Base-by-base conservation (phyloP, 2,113 vertebrate genomes). In the Hemiprocne comata region DNA sequence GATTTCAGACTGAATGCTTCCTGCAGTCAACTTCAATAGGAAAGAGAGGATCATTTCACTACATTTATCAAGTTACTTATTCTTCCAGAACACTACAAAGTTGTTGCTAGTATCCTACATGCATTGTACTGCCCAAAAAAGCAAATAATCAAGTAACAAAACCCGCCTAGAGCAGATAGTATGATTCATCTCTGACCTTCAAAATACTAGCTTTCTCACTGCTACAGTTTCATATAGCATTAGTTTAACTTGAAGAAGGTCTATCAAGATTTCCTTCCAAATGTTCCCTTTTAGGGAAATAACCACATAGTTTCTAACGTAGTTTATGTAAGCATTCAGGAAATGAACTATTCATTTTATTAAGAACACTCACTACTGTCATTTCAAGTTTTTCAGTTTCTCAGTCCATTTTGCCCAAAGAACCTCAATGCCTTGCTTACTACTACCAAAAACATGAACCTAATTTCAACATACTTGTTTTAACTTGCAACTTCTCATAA, bases 141-240 rank as follows among this genome's bases (percentile, higher is more conserved):
- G 46, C 33, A 92, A 91, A 92, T 67, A 61, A 82, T 26, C 51
- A 89, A 82, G 70, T 38, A 93, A 90, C 65, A 85, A 93, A 76
- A 8, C 24, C 62, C 69, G 64, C 72, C 34, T 70, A 62, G 11
- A 93, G 70, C 77, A 85, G 34, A 55, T 0, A 51, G 38, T 15
- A 64, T 31, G 61, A 87, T 64, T 86, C 89, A 81, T 82, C 46
- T 89, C n/a, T 89, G 61, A 89, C 66, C 74, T 91, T 91, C 84
- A 92, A 79, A 87, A 79, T 34, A 54, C 40, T 65, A 82, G 50
- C 66, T 89, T 29, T 50, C 53, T 16, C 10, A 84, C 24, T 24
- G 3, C 34, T n/a, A 38, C 17, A 23, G 17, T 31, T 87, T 61
- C 61, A 36, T 3, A 60, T 1, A 93, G 44, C n/a, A 33, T 31